Evolutionary conservation across 2,113 vertebrate species (phyloP).

Genomic region (Psephotus haematonotus): DNA sequence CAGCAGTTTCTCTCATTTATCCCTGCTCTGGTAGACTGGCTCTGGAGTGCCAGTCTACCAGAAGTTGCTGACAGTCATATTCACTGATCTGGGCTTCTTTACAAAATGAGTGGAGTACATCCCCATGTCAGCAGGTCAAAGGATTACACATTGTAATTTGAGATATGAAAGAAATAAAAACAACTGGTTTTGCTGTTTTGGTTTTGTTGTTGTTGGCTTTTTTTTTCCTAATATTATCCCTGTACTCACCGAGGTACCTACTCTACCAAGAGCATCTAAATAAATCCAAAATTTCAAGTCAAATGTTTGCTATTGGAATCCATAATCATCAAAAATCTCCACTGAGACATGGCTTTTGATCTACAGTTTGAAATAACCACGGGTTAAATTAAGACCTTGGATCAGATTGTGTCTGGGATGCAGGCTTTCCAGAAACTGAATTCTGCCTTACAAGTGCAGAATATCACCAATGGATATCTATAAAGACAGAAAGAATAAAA

Average conservation of each 20-base stretch:
- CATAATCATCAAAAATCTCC: not conserved
- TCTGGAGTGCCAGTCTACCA: not conserved
- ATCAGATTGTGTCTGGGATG: not conserved
- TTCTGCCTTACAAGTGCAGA: not conserved
- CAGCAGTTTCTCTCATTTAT: not conserved
- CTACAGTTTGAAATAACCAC: not conserved
- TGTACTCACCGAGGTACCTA: not conserved
- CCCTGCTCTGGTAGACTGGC: not conserved
- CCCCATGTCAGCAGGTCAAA: not conserved
- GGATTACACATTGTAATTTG: not conserved
- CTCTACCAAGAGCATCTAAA: not conserved
- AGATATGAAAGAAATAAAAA: not conserved
- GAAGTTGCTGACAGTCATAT: not conserved
- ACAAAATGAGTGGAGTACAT: not conserved
- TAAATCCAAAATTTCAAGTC: not conserved
- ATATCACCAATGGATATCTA: not conserved
- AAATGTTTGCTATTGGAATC: not conserved
- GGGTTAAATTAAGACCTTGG: not conserved
- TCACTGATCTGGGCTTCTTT: not conserved
- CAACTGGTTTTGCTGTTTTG: not conserved
- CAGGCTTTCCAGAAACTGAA: not conserved
- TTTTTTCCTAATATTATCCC: not conserved
- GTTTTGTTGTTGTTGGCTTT: no score
- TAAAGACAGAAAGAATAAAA: not conserved
- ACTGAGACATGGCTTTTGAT: not conserved